A percentile compares a stretch with the other conserved stretches of the same genome.
Conservation (phyloP, 2,888 invertebrate species). For the Endomychus coccineus region DNA sequence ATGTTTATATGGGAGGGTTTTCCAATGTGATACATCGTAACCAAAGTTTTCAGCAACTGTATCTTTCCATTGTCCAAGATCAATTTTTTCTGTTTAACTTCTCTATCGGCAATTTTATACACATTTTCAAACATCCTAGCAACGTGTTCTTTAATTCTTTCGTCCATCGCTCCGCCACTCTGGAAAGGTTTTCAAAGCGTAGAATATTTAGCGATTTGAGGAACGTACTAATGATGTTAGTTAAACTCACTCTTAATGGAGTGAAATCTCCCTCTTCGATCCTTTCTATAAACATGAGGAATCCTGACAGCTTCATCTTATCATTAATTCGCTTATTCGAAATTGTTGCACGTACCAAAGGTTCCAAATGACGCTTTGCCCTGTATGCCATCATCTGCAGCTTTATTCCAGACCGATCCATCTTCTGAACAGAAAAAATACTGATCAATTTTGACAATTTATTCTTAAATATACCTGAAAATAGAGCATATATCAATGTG, state of each 20-base stretch:
- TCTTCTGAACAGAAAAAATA: too few relatives aligned
- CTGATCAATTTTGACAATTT: too few relatives aligned
- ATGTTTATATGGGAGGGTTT: slow-evolving; percentile 31
- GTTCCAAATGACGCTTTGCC: slow-evolving; percentile 32
- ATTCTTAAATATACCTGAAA: too few relatives aligned
- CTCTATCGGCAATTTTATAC: slow-evolving; percentile 28
- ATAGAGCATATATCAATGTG: too few relatives aligned
- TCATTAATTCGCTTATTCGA: slow-evolving; percentile 30
- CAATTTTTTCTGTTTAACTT: slow-evolving; percentile 20
- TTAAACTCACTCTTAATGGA: slow-evolving; percentile 5
- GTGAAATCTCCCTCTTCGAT: slow-evolving; percentile 28
- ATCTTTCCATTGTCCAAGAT: slow-evolving; percentile 22
- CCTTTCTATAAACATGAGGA: slow-evolving; percentile 29
- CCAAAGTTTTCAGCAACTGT: slow-evolving; percentile 26
- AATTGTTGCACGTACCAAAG: slow-evolving; percentile 33
- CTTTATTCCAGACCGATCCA: too few relatives aligned
- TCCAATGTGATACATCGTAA: slow-evolving; percentile 31
- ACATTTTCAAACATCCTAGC: slow-evolving; percentile 29
- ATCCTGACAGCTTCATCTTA: slow-evolving; percentile 31
- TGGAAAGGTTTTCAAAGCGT: background rate
- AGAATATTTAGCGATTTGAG: background rate
- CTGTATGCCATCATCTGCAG: slow-evolving; percentile 16
- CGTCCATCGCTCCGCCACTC: slow-evolving; percentile 8
- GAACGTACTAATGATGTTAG: background rate
- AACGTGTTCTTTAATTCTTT: slow-evolving; percentile 27